phyloP scores from a whole-genome alignment of 2,797 vertebrate genomes.

The Anniella stebbinsi region DNA sequence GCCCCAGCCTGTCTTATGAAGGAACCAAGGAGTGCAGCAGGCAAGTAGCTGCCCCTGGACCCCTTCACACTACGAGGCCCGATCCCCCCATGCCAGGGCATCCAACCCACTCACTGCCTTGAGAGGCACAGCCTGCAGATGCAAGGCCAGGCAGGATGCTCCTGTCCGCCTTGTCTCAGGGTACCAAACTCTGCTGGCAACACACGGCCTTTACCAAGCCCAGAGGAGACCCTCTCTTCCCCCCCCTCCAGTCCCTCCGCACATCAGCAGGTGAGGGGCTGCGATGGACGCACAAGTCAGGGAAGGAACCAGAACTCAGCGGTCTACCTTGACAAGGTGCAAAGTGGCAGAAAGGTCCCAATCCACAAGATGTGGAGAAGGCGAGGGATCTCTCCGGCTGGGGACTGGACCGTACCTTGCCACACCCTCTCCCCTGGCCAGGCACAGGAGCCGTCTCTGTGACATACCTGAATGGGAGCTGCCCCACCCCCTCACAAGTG shows the following conservation, averaged over 20 bases:
- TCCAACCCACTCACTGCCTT: background rate
- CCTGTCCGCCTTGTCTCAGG: no score
- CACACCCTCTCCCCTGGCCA: no score
- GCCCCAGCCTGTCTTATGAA: background rate
- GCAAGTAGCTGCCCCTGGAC: no score
- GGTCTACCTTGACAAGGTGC: no score
- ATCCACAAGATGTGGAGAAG: background rate
- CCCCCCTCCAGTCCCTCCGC: no score
- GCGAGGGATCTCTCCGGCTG: background rate
- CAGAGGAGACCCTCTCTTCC: background rate
- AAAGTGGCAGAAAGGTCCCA: background rate
- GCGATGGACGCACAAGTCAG: no score
- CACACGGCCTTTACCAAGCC: background rate
- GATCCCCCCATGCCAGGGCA: no score
- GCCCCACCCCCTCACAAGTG: rapidly evolving
- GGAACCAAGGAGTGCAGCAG: no score
- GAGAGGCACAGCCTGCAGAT: background rate
- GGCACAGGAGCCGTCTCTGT: background rate
- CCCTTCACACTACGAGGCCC: no score
- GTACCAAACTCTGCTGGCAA: no score
- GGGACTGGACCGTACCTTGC: background rate
- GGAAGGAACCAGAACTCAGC: no score
- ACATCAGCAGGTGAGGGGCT: no score
- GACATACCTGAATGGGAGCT: background rate
- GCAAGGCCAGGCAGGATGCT: background rate